These are phyloP conservation scores for Sciurus vulgaris DNA, from an alignment of 2,797 vertebrate species.

Conservation along the genomic window DNA sequence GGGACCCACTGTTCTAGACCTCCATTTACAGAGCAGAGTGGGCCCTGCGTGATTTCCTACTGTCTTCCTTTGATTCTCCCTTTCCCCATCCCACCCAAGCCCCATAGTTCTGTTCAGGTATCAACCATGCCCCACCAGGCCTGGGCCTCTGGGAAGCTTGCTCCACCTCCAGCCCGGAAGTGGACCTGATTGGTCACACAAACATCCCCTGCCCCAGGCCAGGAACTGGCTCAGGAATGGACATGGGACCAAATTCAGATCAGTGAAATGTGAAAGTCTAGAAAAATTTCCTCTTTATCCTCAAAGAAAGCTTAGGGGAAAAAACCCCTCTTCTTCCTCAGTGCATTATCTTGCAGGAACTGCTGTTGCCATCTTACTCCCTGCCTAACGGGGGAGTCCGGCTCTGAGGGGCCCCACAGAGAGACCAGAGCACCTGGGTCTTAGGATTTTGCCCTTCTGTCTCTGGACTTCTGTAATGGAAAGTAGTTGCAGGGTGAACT, in stretches of 20 bases:
- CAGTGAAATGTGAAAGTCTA: neutral
- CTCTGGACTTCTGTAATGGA: neutral
- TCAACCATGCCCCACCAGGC: neutral
- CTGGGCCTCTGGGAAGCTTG: neutral
- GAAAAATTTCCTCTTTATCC: neutral
- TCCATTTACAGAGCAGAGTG: neutral
- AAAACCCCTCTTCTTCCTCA: neutral
- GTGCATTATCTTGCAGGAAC: neutral
- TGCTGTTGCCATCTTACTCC: neutral
- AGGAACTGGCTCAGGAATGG: neutral
- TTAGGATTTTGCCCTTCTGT: neutral
- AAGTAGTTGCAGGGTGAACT: neutral
- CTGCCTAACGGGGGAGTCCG: neutral
- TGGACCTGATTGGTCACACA: neutral
- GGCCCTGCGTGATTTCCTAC: neutral
- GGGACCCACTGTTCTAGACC: neutral
- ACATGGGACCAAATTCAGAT: conserved; percentile 6
- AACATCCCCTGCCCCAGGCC: neutral
- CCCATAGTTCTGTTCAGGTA: neutral
- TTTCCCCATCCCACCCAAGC: neutral
- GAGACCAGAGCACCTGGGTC: neutral
- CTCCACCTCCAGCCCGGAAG: neutral
- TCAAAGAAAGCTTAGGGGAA: neutral
- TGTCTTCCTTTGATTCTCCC: neutral
- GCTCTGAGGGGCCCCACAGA: too few species aligned